These are phyloP conservation scores for Holothuria glaberrima DNA, from an alignment of 35 echinoderm and acorn worm genomes.

Conservation along the genomic window DNA sequence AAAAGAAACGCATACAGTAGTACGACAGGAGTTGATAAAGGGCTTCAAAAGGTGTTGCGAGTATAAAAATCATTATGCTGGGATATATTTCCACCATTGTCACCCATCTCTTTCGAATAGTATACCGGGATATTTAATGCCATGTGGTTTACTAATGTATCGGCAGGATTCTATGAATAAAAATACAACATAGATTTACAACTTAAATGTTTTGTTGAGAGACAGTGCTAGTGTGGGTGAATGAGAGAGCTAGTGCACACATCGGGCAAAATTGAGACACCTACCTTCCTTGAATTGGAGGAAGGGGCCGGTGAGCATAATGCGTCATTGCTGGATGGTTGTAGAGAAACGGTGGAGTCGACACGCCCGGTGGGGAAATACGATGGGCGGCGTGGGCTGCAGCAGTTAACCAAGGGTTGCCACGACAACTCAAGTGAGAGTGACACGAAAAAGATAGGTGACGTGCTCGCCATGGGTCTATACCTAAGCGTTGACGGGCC, in stretches of 20 bases:
- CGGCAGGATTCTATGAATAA: too few species aligned
- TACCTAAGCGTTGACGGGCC: constrained; percentile 83
- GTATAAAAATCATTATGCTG: too few species aligned
- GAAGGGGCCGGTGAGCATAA: constrained; percentile 32
- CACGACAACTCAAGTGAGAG: constrained; percentile 70
- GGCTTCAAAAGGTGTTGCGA: too few species aligned
- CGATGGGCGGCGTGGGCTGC: constrained; percentile 57
- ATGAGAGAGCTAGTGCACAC: too few species aligned
- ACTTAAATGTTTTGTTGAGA: too few species aligned
- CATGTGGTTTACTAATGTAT: too few species aligned
- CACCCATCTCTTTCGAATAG: too few species aligned
- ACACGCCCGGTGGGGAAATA: constrained; percentile 20
- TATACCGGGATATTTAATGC: too few species aligned
- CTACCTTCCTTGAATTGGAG: constrained; percentile 57
- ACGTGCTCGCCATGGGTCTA: constrained; percentile 91
- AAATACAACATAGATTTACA: too few species aligned
- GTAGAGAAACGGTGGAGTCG: constrained; percentile 54
- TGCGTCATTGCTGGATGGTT: constrained; percentile 51
- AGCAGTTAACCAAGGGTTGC: constrained; percentile 84
- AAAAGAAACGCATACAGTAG: background rate
- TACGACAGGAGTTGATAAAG: too few species aligned
- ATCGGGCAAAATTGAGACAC: background rate
- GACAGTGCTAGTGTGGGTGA: too few species aligned
- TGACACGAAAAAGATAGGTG: constrained; percentile 72
- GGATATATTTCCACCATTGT: too few species aligned